These are phyloP conservation scores for Gambusia affinis DNA, from an alignment of 2,113 vertebrate genomes.

Conservation along the genomic window DNA sequence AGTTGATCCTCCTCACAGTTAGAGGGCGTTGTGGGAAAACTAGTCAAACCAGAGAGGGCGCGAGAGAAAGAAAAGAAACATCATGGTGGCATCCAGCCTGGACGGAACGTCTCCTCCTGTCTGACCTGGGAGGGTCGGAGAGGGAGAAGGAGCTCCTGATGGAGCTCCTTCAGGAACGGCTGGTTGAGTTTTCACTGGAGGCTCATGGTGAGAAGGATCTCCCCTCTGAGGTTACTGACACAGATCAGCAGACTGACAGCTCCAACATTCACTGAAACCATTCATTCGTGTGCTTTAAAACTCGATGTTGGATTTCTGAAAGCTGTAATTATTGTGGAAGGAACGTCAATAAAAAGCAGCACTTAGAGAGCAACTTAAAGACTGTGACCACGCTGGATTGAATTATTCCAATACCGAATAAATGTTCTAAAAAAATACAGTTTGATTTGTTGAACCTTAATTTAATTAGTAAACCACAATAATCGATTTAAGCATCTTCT, in stretches of 20 bases:
- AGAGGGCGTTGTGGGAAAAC: not conserved
- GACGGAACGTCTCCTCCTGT: not conserved
- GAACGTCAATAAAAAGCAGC: too few relatives aligned
- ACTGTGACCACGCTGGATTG: too few relatives aligned
- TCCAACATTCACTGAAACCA: not conserved
- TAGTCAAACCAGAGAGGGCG: not conserved
- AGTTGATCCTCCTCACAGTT: not conserved
- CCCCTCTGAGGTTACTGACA: not conserved
- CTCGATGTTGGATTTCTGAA: too few relatives aligned
- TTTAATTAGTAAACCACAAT: too few relatives aligned
- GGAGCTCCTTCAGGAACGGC: conserved; percentile 62
- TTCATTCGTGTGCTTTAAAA: too few relatives aligned
- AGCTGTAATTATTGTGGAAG: too few relatives aligned
- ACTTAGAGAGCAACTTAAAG: too few relatives aligned
- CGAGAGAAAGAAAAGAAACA: not conserved
- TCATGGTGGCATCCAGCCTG: not conserved
- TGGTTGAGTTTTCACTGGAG: conserved; percentile 71
- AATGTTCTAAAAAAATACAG: too few relatives aligned
- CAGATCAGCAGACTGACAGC: not conserved
- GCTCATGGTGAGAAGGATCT: conserved; percentile 72
- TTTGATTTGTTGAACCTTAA: too few relatives aligned
- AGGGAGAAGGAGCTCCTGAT: conserved; percentile 18
- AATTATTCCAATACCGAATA: too few relatives aligned
- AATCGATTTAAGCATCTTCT: too few relatives aligned
- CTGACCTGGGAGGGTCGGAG: not conserved